Base-by-base conservation (phyloP, 2,797 vertebrate genomes). In the Phataginus tetradactyla region DNA sequence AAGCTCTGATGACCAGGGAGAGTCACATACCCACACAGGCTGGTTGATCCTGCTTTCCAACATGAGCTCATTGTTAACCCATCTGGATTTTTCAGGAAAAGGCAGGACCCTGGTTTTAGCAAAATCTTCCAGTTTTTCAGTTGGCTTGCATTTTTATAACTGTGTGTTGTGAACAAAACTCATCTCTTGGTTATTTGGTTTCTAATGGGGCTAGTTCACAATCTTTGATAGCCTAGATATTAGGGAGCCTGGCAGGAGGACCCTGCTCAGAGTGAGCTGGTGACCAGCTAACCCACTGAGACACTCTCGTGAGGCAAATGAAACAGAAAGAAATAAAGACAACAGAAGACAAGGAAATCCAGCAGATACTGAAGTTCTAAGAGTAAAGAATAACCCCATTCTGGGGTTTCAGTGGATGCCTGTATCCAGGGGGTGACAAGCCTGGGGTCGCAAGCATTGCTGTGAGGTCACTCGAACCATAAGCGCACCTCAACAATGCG, bases 51-150 rank as follows among this genome's bases (percentile, higher is more conserved):
- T 4, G 37, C 55, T 90, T 85, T 86, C 59, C 23, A 55, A 51
- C n/a, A 13, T 23, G 39, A 42, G 4, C 32, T 18, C 51, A 49
- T 8, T 63, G 37, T 71, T 53, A 45, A 27, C 55, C 53, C 39
- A 34, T 64, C 75, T 51, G 37, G 23, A 66, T 53, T 78, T 57
- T 89, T 84, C 34, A 66, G 55, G 39, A 91, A 94, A 72, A 51
- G 17, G 59, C 34, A 89, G 20, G 88, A 66, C 20, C 81, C 57
- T 79, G 25, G 74, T 57, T 74, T 45, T 32, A 55, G 42, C 89
- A 92, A 96, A 29, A 74, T 51, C 91, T 39, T 86, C 25, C 49
- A 61, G 49, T 45, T 71, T 86, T 85, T 63, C 85, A 80, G 64
- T 72, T 80, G 39, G 39, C 27, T 86, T 27, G 11, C 23, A 85